These are phyloP conservation scores for Pitta sordida DNA, from an alignment of 2,113 vertebrate genomes.

Conservation along the genomic window DNA sequence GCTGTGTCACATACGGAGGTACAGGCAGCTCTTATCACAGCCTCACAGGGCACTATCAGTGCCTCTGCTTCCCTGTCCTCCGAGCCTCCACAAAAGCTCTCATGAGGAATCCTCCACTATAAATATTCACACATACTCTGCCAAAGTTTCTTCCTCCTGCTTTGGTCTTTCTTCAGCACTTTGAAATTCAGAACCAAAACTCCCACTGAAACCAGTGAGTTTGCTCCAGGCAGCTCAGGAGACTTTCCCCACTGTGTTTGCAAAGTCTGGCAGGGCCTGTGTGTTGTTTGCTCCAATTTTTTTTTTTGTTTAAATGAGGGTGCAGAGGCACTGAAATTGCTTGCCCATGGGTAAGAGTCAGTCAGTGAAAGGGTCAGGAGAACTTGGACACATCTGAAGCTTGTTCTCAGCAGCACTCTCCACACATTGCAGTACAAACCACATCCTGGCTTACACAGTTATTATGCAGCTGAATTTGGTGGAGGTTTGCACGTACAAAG, in stretches of 20 bases:
- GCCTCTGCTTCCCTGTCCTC: background rate
- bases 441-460: background rate
- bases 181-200: background rate
- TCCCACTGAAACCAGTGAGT: background rate
- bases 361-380: background rate
- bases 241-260: background rate
- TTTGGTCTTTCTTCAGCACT: background rate
- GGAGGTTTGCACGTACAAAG: background rate
- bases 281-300: background rate
- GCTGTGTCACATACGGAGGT: background rate
- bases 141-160: background rate
- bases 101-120: background rate
- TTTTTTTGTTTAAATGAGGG: background rate
- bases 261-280: background rate
- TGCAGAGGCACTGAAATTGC: background rate
- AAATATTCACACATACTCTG: background rate
- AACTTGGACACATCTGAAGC: background rate
- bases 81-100: background rate
- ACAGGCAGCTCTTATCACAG: background rate
- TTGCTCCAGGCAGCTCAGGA: background rate
- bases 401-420: background rate
- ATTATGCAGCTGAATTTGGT: background rate
- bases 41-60: background rate
- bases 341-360: background rate
- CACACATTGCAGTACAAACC: rapidly evolving